Evolutionary conservation across 2,888 invertebrate genomes (phyloP), one percentile per base, ranked within the genome.

Genomic region (Cosmia pyralina): DNA sequence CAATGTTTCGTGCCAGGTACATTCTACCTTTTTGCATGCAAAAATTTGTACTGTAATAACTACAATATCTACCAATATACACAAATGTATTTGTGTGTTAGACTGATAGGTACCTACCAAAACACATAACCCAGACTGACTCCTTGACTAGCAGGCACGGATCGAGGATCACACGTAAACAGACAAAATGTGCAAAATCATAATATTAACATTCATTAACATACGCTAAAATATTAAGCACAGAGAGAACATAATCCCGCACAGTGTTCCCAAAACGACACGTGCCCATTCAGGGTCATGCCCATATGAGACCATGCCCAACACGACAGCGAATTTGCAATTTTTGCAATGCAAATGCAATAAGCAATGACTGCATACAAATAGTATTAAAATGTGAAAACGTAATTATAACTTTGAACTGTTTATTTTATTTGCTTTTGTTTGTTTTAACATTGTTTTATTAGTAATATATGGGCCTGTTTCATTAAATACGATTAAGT

Each of bases 261-360:
- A 38, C 34, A 53, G 41, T 63, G 55, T 75, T 48, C 22, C 38
- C 38, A 52, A 57, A 69, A 67, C 38, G 17, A 65, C 53, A 63
- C 34, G 66, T 58, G 59, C 48, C 38, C 41, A 68, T 46, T 64
- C 19, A 58, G 28, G 38, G 50, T 15, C 38, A 5, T 28, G 11
- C 22, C 46, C 38, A 19, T 34, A 50, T 13, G 19, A 50, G 41
- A 46, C 34, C 22, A 13, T 57, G n/a, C 19, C 55, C 55, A 53
- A 74, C 52, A 65, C 11, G 60, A 58, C 62, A 55, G 6, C 34
- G 44, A n/a, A 73, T 75, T 80, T 74, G 59, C 70, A 80, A 58
- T 85, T 75, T 85, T 80, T 80, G 75, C 80, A 85, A 69, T 79
- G 72, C 70, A 84, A 85, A 82, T 82, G 64, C 68, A 75, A 75